phyloP scores from a whole-genome alignment of 2,888 invertebrate species.

The Heliconius erato region DNA sequence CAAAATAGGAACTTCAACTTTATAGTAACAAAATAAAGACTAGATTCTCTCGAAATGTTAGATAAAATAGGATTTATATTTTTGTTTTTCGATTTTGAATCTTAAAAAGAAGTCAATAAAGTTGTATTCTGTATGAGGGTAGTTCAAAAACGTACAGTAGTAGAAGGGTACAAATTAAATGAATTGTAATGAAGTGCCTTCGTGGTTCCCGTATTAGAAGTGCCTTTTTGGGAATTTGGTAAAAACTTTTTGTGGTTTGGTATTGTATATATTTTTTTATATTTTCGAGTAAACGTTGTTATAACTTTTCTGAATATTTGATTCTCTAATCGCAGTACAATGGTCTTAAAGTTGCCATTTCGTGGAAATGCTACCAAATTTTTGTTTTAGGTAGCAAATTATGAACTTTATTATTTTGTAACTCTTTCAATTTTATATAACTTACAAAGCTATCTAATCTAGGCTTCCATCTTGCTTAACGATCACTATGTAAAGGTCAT shows the following conservation, averaged over 20 bases:
- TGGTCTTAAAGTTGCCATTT: slow-evolving; percentile 16
- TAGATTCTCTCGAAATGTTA: slow-evolving; percentile 47
- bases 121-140: slow-evolving; percentile 24
- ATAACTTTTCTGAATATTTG: slow-evolving; percentile 27
- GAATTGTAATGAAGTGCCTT: slow-evolving; percentile 58
- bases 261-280: slow-evolving; percentile 19
- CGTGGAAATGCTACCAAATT: not conserved
- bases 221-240: slow-evolving; percentile 33
- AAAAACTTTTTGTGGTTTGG: slow-evolving; percentile 31
- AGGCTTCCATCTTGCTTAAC: not conserved
- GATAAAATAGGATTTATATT: slow-evolving; percentile 9
- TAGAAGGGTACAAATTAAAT: slow-evolving; percentile 58
- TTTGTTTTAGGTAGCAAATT: slow-evolving; percentile 1
- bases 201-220: slow-evolving; percentile 36
- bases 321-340: not conserved
- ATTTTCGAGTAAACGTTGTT: slow-evolving; percentile 31
- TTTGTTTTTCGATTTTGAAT: slow-evolving; percentile 33
- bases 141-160: slow-evolving; percentile 24
- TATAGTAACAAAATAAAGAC: slow-evolving; percentile 24
- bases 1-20: slow-evolving; percentile 34
- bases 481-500: not conserved
- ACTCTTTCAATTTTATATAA: not conserved
- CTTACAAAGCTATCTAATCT: not conserved
- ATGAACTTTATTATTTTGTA: not conserved
- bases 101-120: slow-evolving; percentile 16